A percentile compares a stretch with the other conserved stretches of the same genome.
phyloP scores from a whole-genome alignment of 2,888 invertebrate species.

The Chloroclysta siterata region DNA sequence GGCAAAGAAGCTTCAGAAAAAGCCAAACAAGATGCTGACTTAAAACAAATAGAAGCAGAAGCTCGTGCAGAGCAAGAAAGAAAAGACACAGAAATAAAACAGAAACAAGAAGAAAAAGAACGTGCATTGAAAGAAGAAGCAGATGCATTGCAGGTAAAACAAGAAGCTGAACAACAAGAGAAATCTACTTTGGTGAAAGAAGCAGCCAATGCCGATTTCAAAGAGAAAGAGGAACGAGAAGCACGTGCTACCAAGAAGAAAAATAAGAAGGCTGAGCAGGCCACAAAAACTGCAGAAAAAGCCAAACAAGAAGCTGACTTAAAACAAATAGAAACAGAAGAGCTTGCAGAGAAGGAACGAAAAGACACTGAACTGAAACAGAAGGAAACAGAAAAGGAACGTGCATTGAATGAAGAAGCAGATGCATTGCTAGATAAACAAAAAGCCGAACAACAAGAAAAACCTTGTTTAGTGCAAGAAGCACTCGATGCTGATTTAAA shows the following conservation, averaged over 20 bases:
- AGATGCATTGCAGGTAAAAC: slow-evolving; percentile 11
- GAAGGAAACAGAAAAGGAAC: slow-evolving; percentile 29
- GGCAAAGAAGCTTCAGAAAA: neutral
- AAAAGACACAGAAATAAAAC: slow-evolving; percentile 20
- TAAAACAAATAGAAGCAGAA: slow-evolving; percentile 6
- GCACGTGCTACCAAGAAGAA: neutral
- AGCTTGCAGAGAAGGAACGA: neutral
- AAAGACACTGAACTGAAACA: slow-evolving; percentile 21
- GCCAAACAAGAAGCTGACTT: neutral
- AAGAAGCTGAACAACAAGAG: slow-evolving; percentile 4
- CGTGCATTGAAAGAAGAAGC: slow-evolving; percentile 12
- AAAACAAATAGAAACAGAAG: slow-evolving; percentile 5
- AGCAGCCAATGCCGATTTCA: slow-evolving; percentile 27
- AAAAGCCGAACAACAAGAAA: slow-evolving; percentile 2
- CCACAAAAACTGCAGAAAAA: neutral
- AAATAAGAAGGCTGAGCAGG: neutral
- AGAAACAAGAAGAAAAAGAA: slow-evolving; percentile 25
- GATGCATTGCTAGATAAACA: slow-evolving; percentile 3
- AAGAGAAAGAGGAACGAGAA: slow-evolving; percentile 33
- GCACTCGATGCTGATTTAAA: neutral
- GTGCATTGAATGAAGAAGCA: slow-evolving; percentile 10
- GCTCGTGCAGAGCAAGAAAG: neutral
- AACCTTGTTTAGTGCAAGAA: neutral
- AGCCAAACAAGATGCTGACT: neutral
- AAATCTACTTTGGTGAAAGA: neutral